Base-by-base conservation (phyloP, 2,888 invertebrate species). In the Drosophila formosana region DNA sequence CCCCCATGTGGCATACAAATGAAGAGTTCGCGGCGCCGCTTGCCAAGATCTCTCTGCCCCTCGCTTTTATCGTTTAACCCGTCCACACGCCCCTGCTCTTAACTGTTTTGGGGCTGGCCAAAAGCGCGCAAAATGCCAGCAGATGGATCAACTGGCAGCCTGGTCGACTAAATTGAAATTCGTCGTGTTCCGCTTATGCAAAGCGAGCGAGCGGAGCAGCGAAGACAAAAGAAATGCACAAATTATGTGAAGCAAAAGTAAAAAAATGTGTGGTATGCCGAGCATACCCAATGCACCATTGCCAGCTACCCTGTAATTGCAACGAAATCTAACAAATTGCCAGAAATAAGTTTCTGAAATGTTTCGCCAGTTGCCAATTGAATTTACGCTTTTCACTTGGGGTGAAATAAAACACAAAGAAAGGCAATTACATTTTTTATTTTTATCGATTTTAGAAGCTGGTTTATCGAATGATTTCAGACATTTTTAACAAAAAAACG, bases 1-100 rank as follows among this genome's bases (percentile, higher is more conserved):
- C 60, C 49, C 49, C 65, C 71, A 69, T 68, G 64, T 62, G 75
- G 82, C 82, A 83, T 82, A 82, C 82, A 82, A 82, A 82, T 82
- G 82, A 72, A 74, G 62, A 82, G 67, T 50, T 60, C 49, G 28
- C 13, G 13, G 50, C 53, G 28, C 13, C 26, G 50, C 53, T 71
- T 68, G 76, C 67, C 75, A 76, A 70, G 61, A 71, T 75, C 75
- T 63, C 45, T 46, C 9, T 23, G 4, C 7, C 28, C 6, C 23
- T 46, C 7, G 5, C 6, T 23, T 2, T 25, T 18, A 18, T 18
- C 18, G 18, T 18, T 18, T 18, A 18, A 18, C 18, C 18, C 18
- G 18, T 18, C 18, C 18, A 18, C 18, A 18, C 18, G 18, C 4
- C 7, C 7, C 18, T 3, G 18, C 32, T 34, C 13, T 37, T 43